Base-by-base conservation (phyloP, 2,113 vertebrate genomes). In the Garra rufa region DNA sequence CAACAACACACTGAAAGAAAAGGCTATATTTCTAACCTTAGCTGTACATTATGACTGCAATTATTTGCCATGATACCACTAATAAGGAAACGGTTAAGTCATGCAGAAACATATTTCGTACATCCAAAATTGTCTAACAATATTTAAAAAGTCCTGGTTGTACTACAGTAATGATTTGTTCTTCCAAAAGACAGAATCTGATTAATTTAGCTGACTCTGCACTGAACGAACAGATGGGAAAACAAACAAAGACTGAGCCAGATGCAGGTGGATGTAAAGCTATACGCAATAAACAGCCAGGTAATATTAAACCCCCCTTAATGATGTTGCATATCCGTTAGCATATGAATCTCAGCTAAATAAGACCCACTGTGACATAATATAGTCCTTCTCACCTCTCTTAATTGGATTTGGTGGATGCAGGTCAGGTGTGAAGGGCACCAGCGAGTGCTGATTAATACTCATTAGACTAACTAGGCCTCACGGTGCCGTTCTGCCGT, bases 401-500 rank as follows among this genome's bases (percentile, higher is more conserved):
- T 90, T 91, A 93, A 93, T 93, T 92, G 91, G 44, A 87, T 92
- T 92, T 91, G 86, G 90, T 87, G 86, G 89, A 86, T 91, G 87
- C 87, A 88, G 91, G 90, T 88, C 89, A 91, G 87, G 86, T 91
- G 90, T 92, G 90, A 93, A 92, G 82, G 44, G 85, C 94, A 92
- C 92, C 89, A 93, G 89, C 89, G 91, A 93, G 92, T 92, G 93
- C 92, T 95, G 92, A 97, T 97, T 96, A 97, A 94, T 91, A 94
- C 94, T 96, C 96, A 97, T 96, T 92, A 92, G 90, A 91, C 92
- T 92, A 95, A 94, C 89, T 93, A 90, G 82, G 92, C 90, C 89
- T 96, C 95, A 97, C 96, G 95, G 19, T 94, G 87, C 92, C 94
- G 94, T 83, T 89, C 70, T 95, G 94, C 93, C 95, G 95, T 92